These are phyloP conservation scores for Plectropomus leopardus DNA, from an alignment of 2,113 vertebrate species.

Conservation along the genomic window DNA sequence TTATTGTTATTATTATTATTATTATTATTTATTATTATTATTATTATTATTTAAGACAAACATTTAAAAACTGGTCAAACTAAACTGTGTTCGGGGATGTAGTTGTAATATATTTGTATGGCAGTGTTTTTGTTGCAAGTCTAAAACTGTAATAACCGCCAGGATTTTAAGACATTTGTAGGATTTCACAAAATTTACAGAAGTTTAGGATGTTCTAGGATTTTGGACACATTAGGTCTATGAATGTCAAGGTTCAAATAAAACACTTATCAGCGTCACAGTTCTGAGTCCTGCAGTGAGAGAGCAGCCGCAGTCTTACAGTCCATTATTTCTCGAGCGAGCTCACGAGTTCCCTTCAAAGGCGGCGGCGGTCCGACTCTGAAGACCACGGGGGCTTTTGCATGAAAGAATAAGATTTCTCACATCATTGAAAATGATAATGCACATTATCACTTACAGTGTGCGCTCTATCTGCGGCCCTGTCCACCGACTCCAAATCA, in stretches of 20 bases:
- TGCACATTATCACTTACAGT: constrained; percentile 56
- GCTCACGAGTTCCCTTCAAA: constrained; percentile 40
- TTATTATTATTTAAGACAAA: too few species aligned
- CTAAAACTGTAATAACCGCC: too few species aligned
- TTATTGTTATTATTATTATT: too few species aligned
- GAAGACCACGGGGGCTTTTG: constrained; percentile 36
- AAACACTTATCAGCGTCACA: neutral
- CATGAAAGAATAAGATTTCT: constrained; percentile 62
- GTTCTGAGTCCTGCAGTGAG: neutral
- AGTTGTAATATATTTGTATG: too few species aligned
- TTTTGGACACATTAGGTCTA: too few species aligned
- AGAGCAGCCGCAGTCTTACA: neutral
- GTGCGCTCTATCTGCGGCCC: constrained; percentile 30
- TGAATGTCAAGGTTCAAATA: neutral
- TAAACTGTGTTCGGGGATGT: neutral
- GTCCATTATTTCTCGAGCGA: constrained; percentile 1
- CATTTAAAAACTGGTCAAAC: neutral
- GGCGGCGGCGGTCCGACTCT: constrained; percentile 15
- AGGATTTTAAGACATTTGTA: too few species aligned
- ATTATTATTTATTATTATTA: too few species aligned
- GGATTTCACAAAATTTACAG: too few species aligned
- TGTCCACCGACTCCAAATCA: constrained; percentile 60
- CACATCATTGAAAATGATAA: constrained; percentile 64
- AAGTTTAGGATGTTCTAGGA: too few species aligned
- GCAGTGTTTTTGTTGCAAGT: too few species aligned